A percentile compares a stretch with the other conserved stretches of the same genome.
phyloP scores from a whole-genome alignment of 2,888 invertebrate species.

The Melipona bicolor region DNA sequence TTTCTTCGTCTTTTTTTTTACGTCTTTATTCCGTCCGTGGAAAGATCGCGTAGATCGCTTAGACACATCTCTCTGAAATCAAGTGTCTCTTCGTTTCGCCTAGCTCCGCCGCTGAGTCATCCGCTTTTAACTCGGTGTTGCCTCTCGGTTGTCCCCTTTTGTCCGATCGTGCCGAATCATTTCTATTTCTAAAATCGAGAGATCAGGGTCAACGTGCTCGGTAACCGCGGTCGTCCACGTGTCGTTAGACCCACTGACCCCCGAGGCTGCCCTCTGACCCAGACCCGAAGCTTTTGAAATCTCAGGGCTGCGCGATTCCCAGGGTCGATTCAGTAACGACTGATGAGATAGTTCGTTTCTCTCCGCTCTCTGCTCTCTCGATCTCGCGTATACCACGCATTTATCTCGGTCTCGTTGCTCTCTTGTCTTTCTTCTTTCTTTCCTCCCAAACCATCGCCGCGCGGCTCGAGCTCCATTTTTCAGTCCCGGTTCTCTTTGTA shows the following conservation, averaged over 20 bases:
- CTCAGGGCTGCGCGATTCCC: conserved; percentile 14
- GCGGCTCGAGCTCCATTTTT: conserved; percentile 55
- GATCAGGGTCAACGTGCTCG: conserved; percentile 64
- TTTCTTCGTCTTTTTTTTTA: too few relatives aligned
- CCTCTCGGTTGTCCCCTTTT: not conserved
- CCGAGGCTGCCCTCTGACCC: conserved; percentile 40
- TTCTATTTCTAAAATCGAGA: conserved; percentile 68
- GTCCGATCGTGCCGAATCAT: conserved; percentile 67
- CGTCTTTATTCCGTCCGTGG: rapidly evolving
- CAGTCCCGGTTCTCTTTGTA: conserved; percentile 31
- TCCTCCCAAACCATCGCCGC: not conserved
- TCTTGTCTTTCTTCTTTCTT: conserved; percentile 2
- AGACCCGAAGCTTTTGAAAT: conserved; percentile 22
- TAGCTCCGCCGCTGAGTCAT: conserved; percentile 52
- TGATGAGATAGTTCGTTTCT: conserved; percentile 14
- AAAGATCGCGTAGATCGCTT: not conserved
- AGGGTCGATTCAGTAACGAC: not conserved
- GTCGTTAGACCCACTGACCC: conserved; percentile 38
- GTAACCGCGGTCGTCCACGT: conserved; percentile 49
- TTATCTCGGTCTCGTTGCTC: conserved; percentile 40
- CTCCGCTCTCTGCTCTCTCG: not conserved
- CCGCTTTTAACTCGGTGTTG: conserved; percentile 8
- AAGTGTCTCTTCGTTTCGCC: conserved; percentile 9
- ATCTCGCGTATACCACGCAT: conserved; percentile 19
- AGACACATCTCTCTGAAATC: conserved; percentile 2